Percentiles rank a stretch among this genome's conserved stretches.
Evolutionary conservation across 2,113 vertebrate genomes (phyloP).

Genomic region (Arenaria interpres): DNA sequence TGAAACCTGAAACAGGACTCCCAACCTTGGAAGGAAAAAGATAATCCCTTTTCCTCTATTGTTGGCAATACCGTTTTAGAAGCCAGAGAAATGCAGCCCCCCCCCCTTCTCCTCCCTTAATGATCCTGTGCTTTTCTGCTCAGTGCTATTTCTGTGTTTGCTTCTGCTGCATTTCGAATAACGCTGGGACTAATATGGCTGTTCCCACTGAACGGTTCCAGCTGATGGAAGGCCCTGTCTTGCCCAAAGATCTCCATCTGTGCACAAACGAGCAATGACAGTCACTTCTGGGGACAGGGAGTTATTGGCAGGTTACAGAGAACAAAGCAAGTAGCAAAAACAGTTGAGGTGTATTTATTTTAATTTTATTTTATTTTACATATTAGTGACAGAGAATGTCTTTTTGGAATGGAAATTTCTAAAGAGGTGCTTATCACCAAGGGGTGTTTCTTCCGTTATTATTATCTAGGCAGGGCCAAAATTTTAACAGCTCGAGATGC

Average conservation of each 20-base stretch:
- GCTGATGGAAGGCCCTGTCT: neutral
- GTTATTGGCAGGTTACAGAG: neutral
- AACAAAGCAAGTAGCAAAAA: neutral
- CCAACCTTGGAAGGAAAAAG: constrained; percentile 18
- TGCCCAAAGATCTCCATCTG: neutral
- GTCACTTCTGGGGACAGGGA: neutral
- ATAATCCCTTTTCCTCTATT: constrained; percentile 40
- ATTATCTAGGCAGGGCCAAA: neutral
- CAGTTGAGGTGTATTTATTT: neutral
- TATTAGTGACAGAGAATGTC: neutral
- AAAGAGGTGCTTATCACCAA: neutral
- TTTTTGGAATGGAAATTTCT: neutral
- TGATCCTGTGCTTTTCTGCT: neutral
- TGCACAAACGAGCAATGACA: neutral
- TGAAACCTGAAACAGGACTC: constrained; percentile 55
- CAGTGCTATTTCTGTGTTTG: neutral
- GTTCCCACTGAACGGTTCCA: neutral
- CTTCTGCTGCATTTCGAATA: neutral
- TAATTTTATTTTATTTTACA: neutral
- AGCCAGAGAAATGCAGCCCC: neutral
- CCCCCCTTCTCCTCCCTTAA: neutral
- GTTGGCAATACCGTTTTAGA: neutral
- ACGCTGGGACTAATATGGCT: neutral
- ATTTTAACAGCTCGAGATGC: neutral
- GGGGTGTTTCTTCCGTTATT: neutral